Conservation (phyloP, 2,113 vertebrate species). For the Lagopus leucura region DNA sequence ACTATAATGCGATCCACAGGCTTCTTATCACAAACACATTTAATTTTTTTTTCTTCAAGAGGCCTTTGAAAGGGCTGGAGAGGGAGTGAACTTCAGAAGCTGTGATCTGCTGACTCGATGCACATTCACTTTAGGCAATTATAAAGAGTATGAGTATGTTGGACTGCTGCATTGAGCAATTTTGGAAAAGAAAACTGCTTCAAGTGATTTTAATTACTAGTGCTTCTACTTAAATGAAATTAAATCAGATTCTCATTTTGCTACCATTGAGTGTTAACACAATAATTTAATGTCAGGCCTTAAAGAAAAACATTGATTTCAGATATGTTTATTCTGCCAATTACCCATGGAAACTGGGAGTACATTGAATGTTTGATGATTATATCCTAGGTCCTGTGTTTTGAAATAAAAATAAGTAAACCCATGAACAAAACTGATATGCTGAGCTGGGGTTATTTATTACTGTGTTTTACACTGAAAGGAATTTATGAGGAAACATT, state of each 20-base stretch:
- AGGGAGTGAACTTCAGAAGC: not conserved
- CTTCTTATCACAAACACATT: not conserved
- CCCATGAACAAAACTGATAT: not conserved
- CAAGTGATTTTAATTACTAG: not conserved
- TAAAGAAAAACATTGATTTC: not conserved
- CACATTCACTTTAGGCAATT: not conserved
- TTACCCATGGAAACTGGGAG: not conserved
- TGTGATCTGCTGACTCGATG: not conserved
- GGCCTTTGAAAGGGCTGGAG: conserved; percentile 30
- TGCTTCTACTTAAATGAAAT: not conserved
- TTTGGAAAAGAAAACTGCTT: not conserved
- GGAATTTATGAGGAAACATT: not conserved
- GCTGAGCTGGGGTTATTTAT: not conserved
- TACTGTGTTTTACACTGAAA: not conserved
- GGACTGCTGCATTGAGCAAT: not conserved
- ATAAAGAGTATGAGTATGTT: not conserved
- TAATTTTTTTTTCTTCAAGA: conserved; percentile 13
- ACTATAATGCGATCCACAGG: not conserved
- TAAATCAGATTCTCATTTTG: not conserved
- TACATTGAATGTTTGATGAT: not conserved
- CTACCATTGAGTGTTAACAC: not conserved
- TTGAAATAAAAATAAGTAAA: not conserved
- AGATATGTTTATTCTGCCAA: not conserved
- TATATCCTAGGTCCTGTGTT: not conserved
- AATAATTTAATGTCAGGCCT: not conserved